These are phyloP conservation scores for Amphipyra berbera DNA, from an alignment of 2,888 invertebrate genomes.

Conservation along the genomic window DNA sequence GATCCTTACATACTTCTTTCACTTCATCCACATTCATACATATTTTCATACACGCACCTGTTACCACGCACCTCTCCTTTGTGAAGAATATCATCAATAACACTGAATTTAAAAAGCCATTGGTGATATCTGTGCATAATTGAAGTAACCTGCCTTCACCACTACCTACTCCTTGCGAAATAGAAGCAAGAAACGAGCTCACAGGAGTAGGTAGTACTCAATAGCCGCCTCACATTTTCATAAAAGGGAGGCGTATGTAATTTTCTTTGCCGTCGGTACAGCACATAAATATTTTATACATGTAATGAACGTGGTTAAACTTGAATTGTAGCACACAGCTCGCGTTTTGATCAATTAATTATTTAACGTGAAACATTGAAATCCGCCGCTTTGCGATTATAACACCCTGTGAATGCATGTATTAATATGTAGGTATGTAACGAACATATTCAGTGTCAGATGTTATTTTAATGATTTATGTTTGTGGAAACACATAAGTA, in stretches of 20 bases:
- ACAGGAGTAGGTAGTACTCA: background rate
- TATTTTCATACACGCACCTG: too few species aligned
- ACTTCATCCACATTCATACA: too few species aligned
- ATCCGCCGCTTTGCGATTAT: slow-evolving; percentile 39
- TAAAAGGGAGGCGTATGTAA: slow-evolving; percentile 11
- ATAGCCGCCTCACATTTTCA: slow-evolving; percentile 7
- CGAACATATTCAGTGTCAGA: slow-evolving; percentile 8
- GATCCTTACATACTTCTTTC: too few species aligned
- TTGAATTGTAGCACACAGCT: slow-evolving; percentile 38
- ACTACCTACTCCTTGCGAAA: too few species aligned
- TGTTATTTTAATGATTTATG: slow-evolving; percentile 16
- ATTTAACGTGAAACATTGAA: slow-evolving; percentile 47
- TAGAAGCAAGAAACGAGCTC: too few species aligned
- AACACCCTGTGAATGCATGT: slow-evolving; percentile 11
- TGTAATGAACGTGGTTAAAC: slow-evolving; percentile 58
- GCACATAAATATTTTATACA: slow-evolving; percentile 59
- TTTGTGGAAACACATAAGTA: background rate
- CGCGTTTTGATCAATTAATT: slow-evolving; percentile 60
- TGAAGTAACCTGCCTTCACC: too few species aligned
- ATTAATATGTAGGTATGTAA: background rate
- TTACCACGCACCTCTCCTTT: too few species aligned
- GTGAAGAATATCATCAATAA: too few species aligned
- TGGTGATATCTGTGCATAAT: too few species aligned
- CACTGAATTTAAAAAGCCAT: too few species aligned
- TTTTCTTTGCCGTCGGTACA: slow-evolving; percentile 23